These are phyloP conservation scores for Drosophila glabriapex DNA, from an alignment of 2,888 invertebrate species.

Conservation along the genomic window DNA sequence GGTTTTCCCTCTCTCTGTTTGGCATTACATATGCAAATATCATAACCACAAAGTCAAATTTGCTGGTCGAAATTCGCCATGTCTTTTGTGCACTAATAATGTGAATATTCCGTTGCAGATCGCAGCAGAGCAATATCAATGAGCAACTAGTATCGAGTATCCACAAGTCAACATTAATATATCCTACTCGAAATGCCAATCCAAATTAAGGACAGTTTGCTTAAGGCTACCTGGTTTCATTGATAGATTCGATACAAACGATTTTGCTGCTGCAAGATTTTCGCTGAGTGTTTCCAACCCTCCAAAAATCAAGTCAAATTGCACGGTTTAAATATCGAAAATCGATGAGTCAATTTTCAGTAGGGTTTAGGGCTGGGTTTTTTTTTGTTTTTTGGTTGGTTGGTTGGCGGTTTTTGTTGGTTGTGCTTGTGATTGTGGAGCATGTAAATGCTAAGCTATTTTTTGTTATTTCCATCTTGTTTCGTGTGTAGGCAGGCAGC, in stretches of 20 bases:
- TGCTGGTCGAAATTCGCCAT: neutral
- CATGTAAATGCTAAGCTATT: conserved; percentile 23
- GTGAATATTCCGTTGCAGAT: neutral
- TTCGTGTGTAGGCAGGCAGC: conserved; percentile 9
- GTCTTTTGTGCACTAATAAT: neutral
- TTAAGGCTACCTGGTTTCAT: neutral
- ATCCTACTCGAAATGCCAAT: neutral
- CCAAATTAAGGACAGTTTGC: neutral
- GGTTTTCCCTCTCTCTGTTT: neutral
- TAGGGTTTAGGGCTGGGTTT: neutral
- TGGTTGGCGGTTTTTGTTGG: neutral
- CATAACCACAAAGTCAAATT: conserved; percentile 9
- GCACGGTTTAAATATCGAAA: conserved; percentile 56
- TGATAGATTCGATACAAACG: neutral
- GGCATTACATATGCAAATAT: conserved; percentile 32
- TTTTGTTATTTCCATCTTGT: conserved; percentile 21
- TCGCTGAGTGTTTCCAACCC: neutral
- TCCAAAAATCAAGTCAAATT: neutral
- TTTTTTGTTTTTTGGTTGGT: neutral
- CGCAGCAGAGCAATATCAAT: neutral
- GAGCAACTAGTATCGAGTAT: neutral
- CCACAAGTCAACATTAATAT: neutral
- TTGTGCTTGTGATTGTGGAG: conserved; percentile 3
- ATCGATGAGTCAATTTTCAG: conserved; percentile 53
- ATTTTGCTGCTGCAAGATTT: neutral